Base-by-base conservation (phyloP, 2,113 vertebrate genomes). In the Seriola quinqueradiata region DNA sequence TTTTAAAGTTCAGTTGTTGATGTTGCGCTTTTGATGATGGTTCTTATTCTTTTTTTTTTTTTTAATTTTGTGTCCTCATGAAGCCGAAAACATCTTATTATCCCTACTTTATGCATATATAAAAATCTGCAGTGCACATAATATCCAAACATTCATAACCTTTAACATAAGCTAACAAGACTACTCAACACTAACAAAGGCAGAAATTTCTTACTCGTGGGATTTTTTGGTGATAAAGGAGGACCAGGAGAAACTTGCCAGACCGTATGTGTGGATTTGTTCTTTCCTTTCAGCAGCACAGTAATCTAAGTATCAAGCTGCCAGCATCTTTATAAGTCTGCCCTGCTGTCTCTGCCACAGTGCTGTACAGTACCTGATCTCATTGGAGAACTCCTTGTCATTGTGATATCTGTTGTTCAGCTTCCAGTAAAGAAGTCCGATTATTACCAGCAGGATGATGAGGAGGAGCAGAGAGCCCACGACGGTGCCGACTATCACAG, bases 351-450 rank as follows among this genome's bases (percentile, higher is more conserved):
- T 75, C 40, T 54, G 23, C 5, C 36, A 55, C 21, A 19, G 44
- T 3, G 36, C 40, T 8, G 11, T 2, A 19, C 46, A 1, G 16
- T 60, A 96, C 95, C 95, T 94, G 93, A 97, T 96, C 32, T 97
- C 96, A 32, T 95, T 96, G 85, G 95, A 94, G 83, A 95, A 71
- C 84, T 96, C 96, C 76, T 95, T 93, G 44, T 95, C 87, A n/a
- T 85, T 86, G 16, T n/a, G 46, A 9, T 4, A 8, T 54, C 92
- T 91, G 84, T 66, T 87, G 52, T 78, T 81, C 17, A 95, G 78
- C 81, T 95, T 95, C 92, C 95, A 95, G 84, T 90, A 59, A 32
- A 96, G 79, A 36, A 96, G 83, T 84, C 82, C 95, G 65, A 95
- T 75, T 88, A 95, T 91, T 67, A 96, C 17, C 17, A 95, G 59